phyloP scores from a whole-genome alignment of 2,797 vertebrate genomes.

The Sebastes minor region DNA sequence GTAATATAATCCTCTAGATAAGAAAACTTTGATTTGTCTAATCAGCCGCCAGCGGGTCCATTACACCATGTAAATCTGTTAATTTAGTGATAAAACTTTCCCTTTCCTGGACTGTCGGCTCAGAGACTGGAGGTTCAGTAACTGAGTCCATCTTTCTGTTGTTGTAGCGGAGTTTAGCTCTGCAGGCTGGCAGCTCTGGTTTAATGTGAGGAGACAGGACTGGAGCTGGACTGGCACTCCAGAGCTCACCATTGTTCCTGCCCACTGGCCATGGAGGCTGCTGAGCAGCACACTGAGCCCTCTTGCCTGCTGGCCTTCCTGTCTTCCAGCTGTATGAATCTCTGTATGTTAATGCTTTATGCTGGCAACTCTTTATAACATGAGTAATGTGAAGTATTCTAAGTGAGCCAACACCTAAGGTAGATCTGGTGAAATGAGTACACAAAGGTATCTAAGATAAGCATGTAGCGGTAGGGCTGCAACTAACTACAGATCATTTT shows the following conservation, averaged over 20 bases:
- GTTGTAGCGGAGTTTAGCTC: constrained; percentile 5
- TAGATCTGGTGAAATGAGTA: neutral
- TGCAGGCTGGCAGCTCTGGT: constrained; percentile 23
- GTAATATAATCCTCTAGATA: neutral
- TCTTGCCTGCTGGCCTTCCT: constrained; percentile 11
- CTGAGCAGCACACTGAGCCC: constrained; percentile 20
- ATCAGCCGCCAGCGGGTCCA: neutral
- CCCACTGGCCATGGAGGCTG: constrained; percentile 39
- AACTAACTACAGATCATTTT: neutral
- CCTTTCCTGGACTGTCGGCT: neutral
- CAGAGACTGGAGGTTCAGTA: neutral
- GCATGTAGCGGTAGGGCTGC: neutral
- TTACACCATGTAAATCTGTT: neutral
- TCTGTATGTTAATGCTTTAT: neutral
- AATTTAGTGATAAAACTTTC: neutral
- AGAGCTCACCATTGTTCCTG: constrained; percentile 59
- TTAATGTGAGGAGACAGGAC: constrained; percentile 43
- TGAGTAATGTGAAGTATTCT: neutral
- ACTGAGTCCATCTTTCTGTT: constrained; percentile 23
- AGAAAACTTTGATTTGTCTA: neutral
- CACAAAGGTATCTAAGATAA: neutral
- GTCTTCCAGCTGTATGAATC: neutral
- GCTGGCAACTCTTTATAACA: neutral
- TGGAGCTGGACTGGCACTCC: constrained; percentile 25
- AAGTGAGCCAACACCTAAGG: neutral